Base-by-base conservation (phyloP, 2,888 invertebrate genomes). In the Zonitis immaculata region DNA sequence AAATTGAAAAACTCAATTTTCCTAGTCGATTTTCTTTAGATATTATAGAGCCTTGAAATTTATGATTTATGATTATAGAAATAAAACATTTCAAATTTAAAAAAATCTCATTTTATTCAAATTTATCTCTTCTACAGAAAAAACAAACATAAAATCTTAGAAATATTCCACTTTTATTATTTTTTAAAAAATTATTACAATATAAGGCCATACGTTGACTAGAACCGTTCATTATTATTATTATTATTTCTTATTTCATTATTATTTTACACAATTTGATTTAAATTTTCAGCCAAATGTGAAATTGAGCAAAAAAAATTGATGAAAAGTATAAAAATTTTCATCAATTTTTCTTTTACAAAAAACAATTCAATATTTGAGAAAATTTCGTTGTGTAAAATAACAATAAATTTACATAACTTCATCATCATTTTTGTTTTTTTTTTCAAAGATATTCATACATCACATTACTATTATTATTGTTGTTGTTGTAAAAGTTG, bases 361-460 rank as follows among this genome's bases (percentile, higher is more conserved):
- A 27, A 11, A 27, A 27, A 27, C n/a, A n/a, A n/a, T n/a, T n/a
- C n/a, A 27, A 3, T 27, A 27, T 27, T 6, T 27, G 7, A 27
- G 9, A 27, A 8, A 12, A 3, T 12, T 6, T 3, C n/a, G 7
- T 32, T 7, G 35, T 35, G 8, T 12, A 35, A 35, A 35, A 35
- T 35, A 12, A 12, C 30, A 35, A 16, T 8, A 11, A 35, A 35
- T 16, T 18, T 5, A 2, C 8, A n/a, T n/a, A n/a, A n/a, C n/a
- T n/a, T n/a, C n/a, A n/a, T n/a, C n/a, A n/a, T n/a, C n/a, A n/a
- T n/a, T n/a, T n/a, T n/a, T n/a, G n/a, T n/a, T n/a, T n/a, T n/a
- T n/a, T n/a, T 18, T 9, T 9, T 61, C 60, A 69, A 48, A 70
- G 59, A 58, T 66, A 68, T 61, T 70, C 68, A 49, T 68, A 70